Evolutionary conservation across 2,888 invertebrate genomes (phyloP).

Genomic region (Alitta virens): DNA sequence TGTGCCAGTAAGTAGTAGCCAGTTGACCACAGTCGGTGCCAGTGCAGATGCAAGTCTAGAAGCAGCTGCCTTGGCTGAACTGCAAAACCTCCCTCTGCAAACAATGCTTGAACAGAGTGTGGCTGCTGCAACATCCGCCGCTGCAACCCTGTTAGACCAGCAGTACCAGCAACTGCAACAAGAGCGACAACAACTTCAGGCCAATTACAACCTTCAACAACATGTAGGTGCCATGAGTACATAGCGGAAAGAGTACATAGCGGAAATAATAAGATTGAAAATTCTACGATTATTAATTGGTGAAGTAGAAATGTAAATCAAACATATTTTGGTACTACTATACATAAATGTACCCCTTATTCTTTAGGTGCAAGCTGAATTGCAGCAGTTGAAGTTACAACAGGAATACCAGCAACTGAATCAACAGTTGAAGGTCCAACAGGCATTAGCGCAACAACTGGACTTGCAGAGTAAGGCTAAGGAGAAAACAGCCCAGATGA

Average conservation of each 20-base stretch:
- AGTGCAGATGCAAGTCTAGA: slow-evolving; percentile 21
- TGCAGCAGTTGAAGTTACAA: slow-evolving; percentile 36
- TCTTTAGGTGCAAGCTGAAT: slow-evolving; percentile 34
- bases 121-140: slow-evolving; percentile 31
- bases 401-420: slow-evolving; percentile 56
- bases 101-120: slow-evolving; percentile 34
- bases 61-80: slow-evolving; percentile 31
- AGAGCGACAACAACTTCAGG: slow-evolving; percentile 28
- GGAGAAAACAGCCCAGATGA: neutral
- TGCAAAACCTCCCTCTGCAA: slow-evolving; percentile 29
- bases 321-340: too few relatives aligned
- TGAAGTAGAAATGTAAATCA: too few relatives aligned
- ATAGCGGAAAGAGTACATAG: too few relatives aligned
- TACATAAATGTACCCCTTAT: too few relatives aligned
- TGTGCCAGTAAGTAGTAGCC: neutral
- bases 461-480: slow-evolving; percentile 24
- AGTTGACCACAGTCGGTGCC: neutral
- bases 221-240: slow-evolving; percentile 18
- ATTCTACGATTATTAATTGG: too few relatives aligned
- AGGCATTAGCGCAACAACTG: slow-evolving; percentile 52
- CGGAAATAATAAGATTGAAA: too few relatives aligned
- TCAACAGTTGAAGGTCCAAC: slow-evolving; percentile 57
- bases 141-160: slow-evolving; percentile 21
- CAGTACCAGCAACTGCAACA: slow-evolving; percentile 16
- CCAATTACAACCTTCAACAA: slow-evolving; percentile 39